Percentiles rank a stretch among this genome's conserved stretches.
phyloP scores from a whole-genome alignment of 2,113 vertebrate species.

The Cricetomys ansorgei region DNA sequence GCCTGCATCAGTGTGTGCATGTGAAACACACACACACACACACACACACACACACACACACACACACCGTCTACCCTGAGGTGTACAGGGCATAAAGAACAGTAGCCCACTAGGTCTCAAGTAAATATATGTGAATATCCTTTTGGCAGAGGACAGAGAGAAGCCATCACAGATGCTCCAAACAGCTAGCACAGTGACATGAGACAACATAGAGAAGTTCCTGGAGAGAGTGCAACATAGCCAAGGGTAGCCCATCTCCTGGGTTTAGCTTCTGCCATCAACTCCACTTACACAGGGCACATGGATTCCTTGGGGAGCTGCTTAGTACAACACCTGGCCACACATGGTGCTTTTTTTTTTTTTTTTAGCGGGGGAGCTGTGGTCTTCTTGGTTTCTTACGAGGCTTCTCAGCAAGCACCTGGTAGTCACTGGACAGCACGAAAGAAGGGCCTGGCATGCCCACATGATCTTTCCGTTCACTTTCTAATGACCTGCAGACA shows the following conservation, averaged over 20 bases:
- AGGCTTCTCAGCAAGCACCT: background rate
- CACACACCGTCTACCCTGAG: background rate
- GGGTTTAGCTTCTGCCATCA: background rate
- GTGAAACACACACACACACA: background rate
- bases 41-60: accelerated
- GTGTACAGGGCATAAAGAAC: background rate
- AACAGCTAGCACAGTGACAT: constrained; percentile 76
- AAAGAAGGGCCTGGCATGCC: background rate
- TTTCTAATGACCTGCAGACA: background rate
- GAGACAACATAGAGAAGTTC: background rate
- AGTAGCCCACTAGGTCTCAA: constrained; percentile 80
- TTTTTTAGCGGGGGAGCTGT: background rate
- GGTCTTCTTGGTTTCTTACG: background rate
- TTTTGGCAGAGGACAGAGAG: constrained; percentile 88
- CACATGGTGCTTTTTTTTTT: background rate
- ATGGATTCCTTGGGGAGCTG: background rate
- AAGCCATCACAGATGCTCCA: constrained; percentile 85
- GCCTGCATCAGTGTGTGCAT: too few relatives aligned
- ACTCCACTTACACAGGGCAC: accelerated
- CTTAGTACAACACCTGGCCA: background rate
- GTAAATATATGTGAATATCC: constrained; percentile 83
- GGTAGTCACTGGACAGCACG: background rate
- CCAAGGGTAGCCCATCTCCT: background rate
- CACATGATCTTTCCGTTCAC: background rate
- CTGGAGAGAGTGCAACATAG: background rate